Evolutionary conservation across 2,888 invertebrate genomes (phyloP), one percentile per base, ranked within the genome.

Genomic region (Allolobophora icterica): DNA sequence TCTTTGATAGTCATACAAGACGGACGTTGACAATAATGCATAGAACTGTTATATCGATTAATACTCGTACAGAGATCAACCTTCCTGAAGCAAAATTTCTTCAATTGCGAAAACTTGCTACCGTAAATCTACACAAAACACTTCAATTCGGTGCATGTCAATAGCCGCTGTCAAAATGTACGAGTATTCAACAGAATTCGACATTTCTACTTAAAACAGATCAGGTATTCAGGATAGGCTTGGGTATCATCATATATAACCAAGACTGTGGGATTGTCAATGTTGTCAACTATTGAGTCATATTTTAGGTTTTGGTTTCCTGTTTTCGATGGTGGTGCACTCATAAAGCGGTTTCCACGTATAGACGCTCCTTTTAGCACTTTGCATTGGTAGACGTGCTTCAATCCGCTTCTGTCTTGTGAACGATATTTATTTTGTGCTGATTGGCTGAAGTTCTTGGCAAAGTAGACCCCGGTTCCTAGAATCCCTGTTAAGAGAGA

Each of bases 391-490:
- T 91, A 92, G 33, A 92, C 45, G 90, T 90, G 58, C 84, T 91
- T 92, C 35, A 89, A 34, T 42, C 92, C 92, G n/a, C n/a, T 84
- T 6, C 90, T 83, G 45, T 91, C 89, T 21, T 91, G 92, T 15
- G 45, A 19, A 45, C 90, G 89, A 90, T 92, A 92, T 13, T 89
- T 83, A 45, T 91, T 17, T 35, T 89, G 45, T 33, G 91, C 89
- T 0, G 91, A 91, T 42, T 91, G 91, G 40, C 30, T n/a, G 45
- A 92, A 92, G 52, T 92, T 58, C 11, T 34, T 58, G 52, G 92
- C 92, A 93, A 95, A 95, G 92, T 94, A 95, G 5, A 94, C 94
- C 33, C 95, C 95, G 84, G 93, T 91, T 33, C 94, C 95, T 92
- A 92, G 93, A 15, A 90, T 92, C 19, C 93, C 94, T 6, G 94